Conservation (phyloP, 2,113 vertebrate species). For the Otolemur garnettii region DNA sequence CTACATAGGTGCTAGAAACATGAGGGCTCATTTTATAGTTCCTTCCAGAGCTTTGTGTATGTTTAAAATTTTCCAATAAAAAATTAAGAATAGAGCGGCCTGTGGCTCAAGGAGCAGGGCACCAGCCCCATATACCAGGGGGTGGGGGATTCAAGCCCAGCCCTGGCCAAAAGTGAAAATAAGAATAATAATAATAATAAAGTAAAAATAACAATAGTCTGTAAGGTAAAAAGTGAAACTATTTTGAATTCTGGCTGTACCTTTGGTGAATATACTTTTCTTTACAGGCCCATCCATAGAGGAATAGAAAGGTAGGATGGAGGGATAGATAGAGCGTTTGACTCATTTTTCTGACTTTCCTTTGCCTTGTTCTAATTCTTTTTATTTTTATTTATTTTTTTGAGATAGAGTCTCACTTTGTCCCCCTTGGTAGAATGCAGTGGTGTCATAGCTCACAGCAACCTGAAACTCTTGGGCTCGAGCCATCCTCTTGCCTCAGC, state of each 20-base stretch:
- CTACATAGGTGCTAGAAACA: background rate
- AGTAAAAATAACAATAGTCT: background rate
- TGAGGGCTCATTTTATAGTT: background rate
- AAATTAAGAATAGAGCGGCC: background rate
- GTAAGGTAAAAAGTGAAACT: background rate
- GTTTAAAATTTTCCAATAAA: background rate
- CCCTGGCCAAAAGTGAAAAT: too few relatives aligned
- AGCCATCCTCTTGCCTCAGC: too few relatives aligned
- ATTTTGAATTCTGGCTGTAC: constrained; percentile 28
- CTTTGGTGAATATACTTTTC: constrained; percentile 27
- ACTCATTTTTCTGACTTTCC: background rate
- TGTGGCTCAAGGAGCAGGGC: too few relatives aligned
- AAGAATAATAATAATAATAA: too few relatives aligned
- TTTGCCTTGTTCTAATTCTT: background rate
- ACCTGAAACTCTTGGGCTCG: too few relatives aligned
- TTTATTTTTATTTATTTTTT: background rate
- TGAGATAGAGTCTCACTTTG: too few relatives aligned
- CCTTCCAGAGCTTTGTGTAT: background rate
- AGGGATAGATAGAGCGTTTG: background rate
- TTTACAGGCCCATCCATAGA: background rate
- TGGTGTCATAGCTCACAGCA: too few relatives aligned
- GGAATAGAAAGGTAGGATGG: background rate
- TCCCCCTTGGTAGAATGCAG: too few relatives aligned
- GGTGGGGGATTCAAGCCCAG: too few relatives aligned
- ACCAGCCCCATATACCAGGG: too few relatives aligned